Conservation (phyloP, 2,113 vertebrate species). For the Scolopax mira region DNA sequence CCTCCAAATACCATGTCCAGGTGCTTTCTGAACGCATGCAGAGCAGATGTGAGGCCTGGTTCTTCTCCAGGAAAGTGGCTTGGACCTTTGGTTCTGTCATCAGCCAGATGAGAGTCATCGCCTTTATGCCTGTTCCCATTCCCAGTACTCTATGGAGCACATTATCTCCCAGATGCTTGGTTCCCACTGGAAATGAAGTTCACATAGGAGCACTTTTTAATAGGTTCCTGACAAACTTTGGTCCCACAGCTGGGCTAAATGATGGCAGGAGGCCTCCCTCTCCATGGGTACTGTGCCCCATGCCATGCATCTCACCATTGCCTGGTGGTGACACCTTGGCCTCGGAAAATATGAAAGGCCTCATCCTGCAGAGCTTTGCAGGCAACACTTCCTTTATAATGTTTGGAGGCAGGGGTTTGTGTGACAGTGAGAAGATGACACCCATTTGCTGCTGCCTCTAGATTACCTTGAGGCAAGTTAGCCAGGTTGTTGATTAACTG, state of each 20-base stretch:
- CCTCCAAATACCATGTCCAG: not conserved
- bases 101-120: not conserved
- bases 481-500: conserved; percentile 34
- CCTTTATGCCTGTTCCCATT: not conserved
- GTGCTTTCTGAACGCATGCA: conserved; percentile 7
- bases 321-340: not conserved
- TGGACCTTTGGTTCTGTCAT: not conserved
- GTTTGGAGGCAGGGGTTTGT: not conserved
- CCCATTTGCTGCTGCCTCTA: not conserved
- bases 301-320: not conserved
- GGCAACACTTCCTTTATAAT: not conserved
- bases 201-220: not conserved
- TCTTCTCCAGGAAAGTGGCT: not conserved
- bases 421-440: not conserved
- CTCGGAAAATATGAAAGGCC: not conserved
- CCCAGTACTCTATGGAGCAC: not conserved
- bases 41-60: not conserved
- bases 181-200: not conserved
- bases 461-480: not conserved
- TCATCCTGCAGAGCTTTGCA: not conserved
- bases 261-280: not conserved
- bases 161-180: not conserved
- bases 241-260: not conserved
- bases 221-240: not conserved
- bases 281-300: not conserved